phyloP scores from a whole-genome alignment of 1,140 invertebrate genomes.

The Calephelis nemesis region DNA sequence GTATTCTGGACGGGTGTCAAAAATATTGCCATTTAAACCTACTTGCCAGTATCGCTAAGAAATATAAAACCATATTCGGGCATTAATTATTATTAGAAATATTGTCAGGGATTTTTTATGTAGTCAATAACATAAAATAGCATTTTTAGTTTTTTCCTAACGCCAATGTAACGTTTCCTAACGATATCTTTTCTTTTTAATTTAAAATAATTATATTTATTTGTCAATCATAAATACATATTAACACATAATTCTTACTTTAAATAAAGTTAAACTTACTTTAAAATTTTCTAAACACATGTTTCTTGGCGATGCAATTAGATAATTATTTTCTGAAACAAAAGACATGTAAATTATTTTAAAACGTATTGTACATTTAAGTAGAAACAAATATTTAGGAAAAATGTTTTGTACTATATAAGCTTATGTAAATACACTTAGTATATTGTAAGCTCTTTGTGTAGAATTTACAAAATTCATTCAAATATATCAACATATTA shows the following conservation, averaged over 20 bases:
- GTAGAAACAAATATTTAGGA: slow-evolving; percentile 15
- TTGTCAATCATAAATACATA: too few relatives aligned
- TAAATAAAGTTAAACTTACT: too few relatives aligned
- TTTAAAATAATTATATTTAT: too few relatives aligned
- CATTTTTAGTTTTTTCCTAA: not conserved
- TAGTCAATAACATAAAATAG: too few relatives aligned
- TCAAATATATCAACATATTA: not conserved
- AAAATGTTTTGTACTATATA: slow-evolving; percentile 10
- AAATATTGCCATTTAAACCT: not conserved
- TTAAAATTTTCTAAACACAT: not conserved
- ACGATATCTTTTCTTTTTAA: not conserved
- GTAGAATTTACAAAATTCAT: not conserved
- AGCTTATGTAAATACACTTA: slow-evolving; percentile 13
- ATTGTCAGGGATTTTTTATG: not conserved
- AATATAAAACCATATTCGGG: not conserved
- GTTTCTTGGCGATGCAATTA: not conserved
- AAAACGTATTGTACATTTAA: slow-evolving; percentile 5
- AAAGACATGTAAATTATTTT: slow-evolving; percentile 10
- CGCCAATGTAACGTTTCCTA: not conserved
- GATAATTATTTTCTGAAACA: not conserved
- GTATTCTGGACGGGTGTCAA: slow-evolving; percentile 5
- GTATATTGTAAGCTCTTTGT: not conserved
- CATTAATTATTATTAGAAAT: too few relatives aligned
- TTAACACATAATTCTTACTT: too few relatives aligned
- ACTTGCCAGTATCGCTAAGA: not conserved